Conservation (phyloP, 2,888 invertebrate genomes). For the Theretra japonica region DNA sequence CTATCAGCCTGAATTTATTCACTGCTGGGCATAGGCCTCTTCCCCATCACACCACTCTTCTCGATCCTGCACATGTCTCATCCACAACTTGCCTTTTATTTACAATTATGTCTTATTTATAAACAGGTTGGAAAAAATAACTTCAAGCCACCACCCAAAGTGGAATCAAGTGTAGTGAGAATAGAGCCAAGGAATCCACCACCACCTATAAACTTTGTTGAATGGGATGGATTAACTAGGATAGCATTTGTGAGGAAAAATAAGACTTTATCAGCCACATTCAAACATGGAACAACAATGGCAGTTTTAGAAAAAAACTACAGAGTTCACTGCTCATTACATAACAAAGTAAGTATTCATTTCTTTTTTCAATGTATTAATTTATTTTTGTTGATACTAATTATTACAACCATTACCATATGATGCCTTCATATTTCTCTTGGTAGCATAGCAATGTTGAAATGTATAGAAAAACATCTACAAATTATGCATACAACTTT, state of each 20-base stretch:
- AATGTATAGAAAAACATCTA: not conserved
- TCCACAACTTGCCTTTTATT: no score
- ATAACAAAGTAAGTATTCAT: constrained; percentile 85
- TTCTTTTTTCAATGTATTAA: not conserved
- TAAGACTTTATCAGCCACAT: constrained; percentile 96
- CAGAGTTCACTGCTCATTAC: constrained; percentile 92
- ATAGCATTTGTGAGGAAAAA: constrained; percentile 98
- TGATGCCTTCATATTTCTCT: no score
- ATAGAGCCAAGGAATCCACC: constrained; percentile 99
- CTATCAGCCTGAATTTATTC: no score
- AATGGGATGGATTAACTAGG: constrained; percentile 99
- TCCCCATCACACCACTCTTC: no score
- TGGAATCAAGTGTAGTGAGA: constrained; percentile 98
- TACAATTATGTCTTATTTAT: constrained; percentile 12
- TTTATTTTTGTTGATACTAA: not conserved
- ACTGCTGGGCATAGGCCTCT: no score
- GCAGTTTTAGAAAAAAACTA: constrained; percentile 96
- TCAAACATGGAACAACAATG: constrained; percentile 93
- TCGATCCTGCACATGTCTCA: no score
- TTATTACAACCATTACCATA: not conserved
- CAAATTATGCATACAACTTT: not conserved
- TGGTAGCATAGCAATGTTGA: not conserved
- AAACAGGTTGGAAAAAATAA: constrained; percentile 97
- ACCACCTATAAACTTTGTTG: constrained; percentile 96
- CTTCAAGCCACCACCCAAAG: constrained; percentile 99